phyloP scores from a whole-genome alignment of 2,888 invertebrate species.

The Spilarctia lutea region DNA sequence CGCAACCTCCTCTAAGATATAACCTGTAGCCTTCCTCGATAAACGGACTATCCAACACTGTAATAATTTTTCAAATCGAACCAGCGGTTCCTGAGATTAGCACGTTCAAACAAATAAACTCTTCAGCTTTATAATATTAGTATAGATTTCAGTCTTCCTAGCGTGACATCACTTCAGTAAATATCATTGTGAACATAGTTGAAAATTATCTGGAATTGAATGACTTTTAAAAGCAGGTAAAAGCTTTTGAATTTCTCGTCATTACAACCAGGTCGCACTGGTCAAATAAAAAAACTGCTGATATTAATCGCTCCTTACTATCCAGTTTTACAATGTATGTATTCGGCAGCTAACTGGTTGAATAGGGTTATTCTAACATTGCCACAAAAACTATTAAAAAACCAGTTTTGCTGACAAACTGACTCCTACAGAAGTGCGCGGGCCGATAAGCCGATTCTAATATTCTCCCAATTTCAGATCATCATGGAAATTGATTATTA shows the following conservation, averaged over 20 bases:
- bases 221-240: background rate
- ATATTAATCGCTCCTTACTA: background rate
- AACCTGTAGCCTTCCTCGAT: no score
- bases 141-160: background rate
- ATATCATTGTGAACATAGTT: background rate
- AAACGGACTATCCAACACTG: no score
- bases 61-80: no score
- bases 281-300: background rate
- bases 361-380: slow-evolving; percentile 1
- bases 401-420: slow-evolving; percentile 16
- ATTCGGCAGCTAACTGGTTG: background rate
- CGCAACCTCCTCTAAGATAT: no score
- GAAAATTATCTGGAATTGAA: background rate
- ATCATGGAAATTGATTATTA: slow-evolving; percentile 37
- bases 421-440: slow-evolving; percentile 30
- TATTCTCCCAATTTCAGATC: slow-evolving; percentile 27
- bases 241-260: no score
- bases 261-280: no score
- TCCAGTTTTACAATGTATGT: background rate
- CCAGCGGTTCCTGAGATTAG: no score
- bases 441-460: slow-evolving; percentile 39
- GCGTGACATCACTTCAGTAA: background rate
- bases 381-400: slow-evolving; percentile 10
- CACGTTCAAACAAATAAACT: no score
- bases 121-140: no score